Evolutionary conservation across 2,113 vertebrate genomes (phyloP), one percentile per base, ranked within the genome.

Genomic region (Australoheros scitulus): DNA sequence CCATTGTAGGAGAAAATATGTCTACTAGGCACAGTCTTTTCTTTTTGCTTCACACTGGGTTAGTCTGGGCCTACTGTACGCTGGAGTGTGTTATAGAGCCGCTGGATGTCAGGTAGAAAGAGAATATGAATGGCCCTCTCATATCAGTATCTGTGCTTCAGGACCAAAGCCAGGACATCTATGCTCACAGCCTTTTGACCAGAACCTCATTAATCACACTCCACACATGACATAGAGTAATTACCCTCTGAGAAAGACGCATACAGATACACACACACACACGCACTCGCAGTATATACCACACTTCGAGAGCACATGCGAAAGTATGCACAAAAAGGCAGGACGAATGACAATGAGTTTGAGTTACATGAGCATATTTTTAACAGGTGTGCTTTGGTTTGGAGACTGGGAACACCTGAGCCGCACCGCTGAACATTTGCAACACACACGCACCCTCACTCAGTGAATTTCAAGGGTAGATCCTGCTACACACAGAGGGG

Each of bases 171-270:
- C 88, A 91, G 90, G 93, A 94, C 91, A 90, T 92, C 91, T 90
- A 86, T 41, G 81, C 91, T 87, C 80, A 47, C 68, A 94, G 88
- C 88, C 89, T 90, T 92, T 84, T 92, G 89, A 94, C 91, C 92
- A 88, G 81, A 47, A 77, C 80, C 84, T 94, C 93, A 96, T 96
- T 96, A 95, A 96, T 96, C 96, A 96, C 83, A 81, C 88, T 88
- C 88, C 85, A 81, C 90, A 91, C 84, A 87, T 93, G 92, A 94
- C 94, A 92, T 76, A 90, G 94, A 95, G 83, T 93, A 95, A 95
- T 95, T 94, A 93, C 93, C 82, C 83, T 78, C 56, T 47, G 63
- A 80, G 74, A 93, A 74, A 84, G 78, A 84, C 84, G 84, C 83
- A 77, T 38, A 65, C 43, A 57, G 80, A 87, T n/a, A 77, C 85